phyloP scores from a whole-genome alignment of 2,888 invertebrate genomes.

The Autographa pulchrina region DNA sequence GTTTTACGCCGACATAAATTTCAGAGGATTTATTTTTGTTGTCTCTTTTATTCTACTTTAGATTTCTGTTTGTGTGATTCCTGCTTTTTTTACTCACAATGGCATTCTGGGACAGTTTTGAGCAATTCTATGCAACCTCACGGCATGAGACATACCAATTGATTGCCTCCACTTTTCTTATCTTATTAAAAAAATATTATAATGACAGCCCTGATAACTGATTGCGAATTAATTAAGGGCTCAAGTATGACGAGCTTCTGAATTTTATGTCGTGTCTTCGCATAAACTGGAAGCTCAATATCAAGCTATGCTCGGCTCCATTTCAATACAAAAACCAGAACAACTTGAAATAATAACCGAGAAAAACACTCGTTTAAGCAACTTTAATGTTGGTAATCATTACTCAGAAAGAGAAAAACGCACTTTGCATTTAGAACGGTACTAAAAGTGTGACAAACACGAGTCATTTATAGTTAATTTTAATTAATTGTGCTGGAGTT shows the following conservation, averaged over 20 bases:
- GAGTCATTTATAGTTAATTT: neutral
- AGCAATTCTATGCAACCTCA: neutral
- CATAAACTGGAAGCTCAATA: neutral
- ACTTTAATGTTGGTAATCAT: neutral
- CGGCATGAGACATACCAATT: too few relatives aligned
- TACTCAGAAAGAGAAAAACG: neutral
- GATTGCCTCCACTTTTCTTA: too few relatives aligned
- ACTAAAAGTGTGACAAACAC: neutral
- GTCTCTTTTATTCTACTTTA: neutral
- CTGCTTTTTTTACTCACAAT: too few relatives aligned
- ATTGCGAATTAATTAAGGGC: slow-evolving; percentile 2
- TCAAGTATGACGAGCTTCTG: neutral
- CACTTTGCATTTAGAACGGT: neutral
- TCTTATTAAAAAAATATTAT: neutral
- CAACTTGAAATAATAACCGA: neutral
- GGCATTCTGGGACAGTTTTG: too few relatives aligned
- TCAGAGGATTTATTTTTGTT: neutral
- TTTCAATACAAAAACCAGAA: neutral
- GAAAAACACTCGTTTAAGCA: neutral
- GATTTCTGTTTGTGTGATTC: neutral
- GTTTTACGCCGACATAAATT: neutral
- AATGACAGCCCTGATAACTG: neutral
- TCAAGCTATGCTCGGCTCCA: neutral
- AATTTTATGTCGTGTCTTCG: slow-evolving; percentile 4
- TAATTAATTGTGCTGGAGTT: neutral